A percentile compares a stretch with the other conserved stretches of the same genome.
Conservation (phyloP, 1,140 invertebrate genomes). For the Drosophila erecta region DNA sequence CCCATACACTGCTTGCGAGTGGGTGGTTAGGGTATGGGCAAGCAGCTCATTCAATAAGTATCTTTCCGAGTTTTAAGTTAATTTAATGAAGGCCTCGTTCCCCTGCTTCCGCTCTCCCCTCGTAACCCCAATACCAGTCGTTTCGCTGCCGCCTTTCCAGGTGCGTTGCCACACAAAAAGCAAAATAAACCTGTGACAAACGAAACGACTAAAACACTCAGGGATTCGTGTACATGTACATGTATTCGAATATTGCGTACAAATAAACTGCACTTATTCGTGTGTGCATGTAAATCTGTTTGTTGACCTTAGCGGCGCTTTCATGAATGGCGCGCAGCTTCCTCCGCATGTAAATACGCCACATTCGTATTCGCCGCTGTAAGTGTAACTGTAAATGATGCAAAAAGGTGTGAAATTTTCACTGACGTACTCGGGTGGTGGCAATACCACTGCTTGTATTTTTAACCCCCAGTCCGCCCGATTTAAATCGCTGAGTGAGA, state of each 20-base stretch:
- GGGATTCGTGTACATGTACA: conserved; percentile 14
- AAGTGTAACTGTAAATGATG: conserved; percentile 49
- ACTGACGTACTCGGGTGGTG: conserved; percentile 26
- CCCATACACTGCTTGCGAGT: conserved; percentile 4
- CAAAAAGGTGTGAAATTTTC: conserved; percentile 40
- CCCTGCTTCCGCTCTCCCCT: neutral
- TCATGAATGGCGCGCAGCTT: conserved; percentile 47
- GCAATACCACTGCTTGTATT: conserved; percentile 18
- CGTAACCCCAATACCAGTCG: conserved; percentile 9
- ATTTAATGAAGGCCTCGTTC: conserved; percentile 34
- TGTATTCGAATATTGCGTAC: conserved; percentile 19
- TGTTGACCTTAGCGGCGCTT: conserved; percentile 50
- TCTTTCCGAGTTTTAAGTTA: conserved; percentile 21
- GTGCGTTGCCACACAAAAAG: conserved; percentile 61
- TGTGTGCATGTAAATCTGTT: conserved; percentile 39
- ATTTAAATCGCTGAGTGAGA: conserved; percentile 3
- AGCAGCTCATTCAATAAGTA: conserved; percentile 1
- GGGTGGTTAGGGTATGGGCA: conserved; percentile 19
- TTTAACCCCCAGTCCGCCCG: conserved; percentile 7
- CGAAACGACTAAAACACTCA: conserved; percentile 19
- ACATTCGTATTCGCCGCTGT: neutral
- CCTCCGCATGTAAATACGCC: conserved; percentile 31
- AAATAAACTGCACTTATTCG: conserved; percentile 11
- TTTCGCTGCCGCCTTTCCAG: conserved; percentile 42
- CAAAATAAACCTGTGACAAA: conserved; percentile 52